Evolutionary conservation across 2,888 invertebrate species (phyloP).

Genomic region (Acanthosoma haemorrhoidale): DNA sequence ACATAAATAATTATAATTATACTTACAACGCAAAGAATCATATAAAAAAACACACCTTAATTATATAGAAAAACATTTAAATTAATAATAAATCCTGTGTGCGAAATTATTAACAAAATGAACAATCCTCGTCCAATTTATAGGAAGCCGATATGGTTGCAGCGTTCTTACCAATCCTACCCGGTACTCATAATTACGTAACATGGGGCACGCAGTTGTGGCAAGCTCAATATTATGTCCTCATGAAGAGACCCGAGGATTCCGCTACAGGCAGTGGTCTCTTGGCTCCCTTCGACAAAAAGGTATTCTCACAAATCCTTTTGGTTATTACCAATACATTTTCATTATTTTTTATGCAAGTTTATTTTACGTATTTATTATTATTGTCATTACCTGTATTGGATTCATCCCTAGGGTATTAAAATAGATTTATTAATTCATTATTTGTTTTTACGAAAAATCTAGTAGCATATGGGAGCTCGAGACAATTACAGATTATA

Average conservation of each 20-base stretch:
- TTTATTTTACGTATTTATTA: too few relatives aligned
- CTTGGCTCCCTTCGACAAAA: conserved; percentile 68
- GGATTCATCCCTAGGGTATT: too few relatives aligned
- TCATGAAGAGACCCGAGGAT: conserved; percentile 72
- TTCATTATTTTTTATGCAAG: too few relatives aligned
- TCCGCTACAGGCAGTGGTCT: conserved; percentile 79
- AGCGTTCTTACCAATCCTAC: conserved; percentile 66
- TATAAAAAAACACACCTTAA: not conserved
- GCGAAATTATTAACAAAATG: too few relatives aligned
- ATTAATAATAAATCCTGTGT: not conserved
- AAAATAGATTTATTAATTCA: too few relatives aligned
- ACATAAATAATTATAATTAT: too few relatives aligned
- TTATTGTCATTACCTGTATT: too few relatives aligned
- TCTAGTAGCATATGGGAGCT: too few relatives aligned
- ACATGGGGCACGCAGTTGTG: conserved; percentile 63
- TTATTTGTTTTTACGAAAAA: too few relatives aligned
- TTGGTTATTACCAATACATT: too few relatives aligned
- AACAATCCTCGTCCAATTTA: too few relatives aligned
- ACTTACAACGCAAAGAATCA: not conserved
- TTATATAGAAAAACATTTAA: not conserved
- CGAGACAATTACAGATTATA: too few relatives aligned
- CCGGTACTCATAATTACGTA: conserved; percentile 45
- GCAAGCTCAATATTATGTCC: conserved; percentile 70
- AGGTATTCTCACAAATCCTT: conserved; percentile 51
- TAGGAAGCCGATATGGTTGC: conserved; percentile 74